A percentile compares a stretch with the other conserved stretches of the same genome.
Evolutionary conservation across 1,140 invertebrate species (phyloP).

Genomic region (Drosophila ambigua): DNA sequence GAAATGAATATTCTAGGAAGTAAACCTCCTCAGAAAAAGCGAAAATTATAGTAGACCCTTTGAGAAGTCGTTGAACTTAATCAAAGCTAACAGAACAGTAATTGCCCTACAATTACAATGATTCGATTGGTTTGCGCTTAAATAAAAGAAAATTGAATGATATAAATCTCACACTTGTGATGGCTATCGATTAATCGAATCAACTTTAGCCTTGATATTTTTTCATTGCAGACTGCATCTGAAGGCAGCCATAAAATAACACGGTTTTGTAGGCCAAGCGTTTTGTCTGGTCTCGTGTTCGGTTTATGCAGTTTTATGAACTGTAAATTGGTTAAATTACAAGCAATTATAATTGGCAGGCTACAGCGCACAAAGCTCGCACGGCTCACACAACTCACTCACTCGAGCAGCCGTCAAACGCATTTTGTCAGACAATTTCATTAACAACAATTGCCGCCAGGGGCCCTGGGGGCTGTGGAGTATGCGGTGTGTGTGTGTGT

Average conservation of each 20-base stretch:
- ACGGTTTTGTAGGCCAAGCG: conserved; percentile 41
- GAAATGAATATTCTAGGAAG: no score
- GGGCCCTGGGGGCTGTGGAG: not conserved
- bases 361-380: conserved; percentile 22
- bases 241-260: conserved; percentile 33
- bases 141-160: conserved; percentile 34
- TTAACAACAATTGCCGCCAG: conserved; percentile 68
- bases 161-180: conserved; percentile 14
- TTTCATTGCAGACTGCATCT: not conserved
- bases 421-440: conserved; percentile 70
- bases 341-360: conserved; percentile 68
- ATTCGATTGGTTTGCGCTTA: conserved; percentile 18
- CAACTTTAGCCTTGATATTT: conserved; percentile 9
- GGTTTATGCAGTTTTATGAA: conserved; percentile 53
- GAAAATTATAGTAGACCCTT: no score
- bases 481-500: conserved; percentile 17
- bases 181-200: conserved; percentile 3
- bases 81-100: no score
- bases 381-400: not conserved
- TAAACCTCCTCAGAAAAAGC: no score
- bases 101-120: conserved; percentile 29
- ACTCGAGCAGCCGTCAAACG: conserved; percentile 51
- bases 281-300: conserved; percentile 40
- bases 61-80: no score
- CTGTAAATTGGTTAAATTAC: conserved; percentile 74